Base-by-base conservation (phyloP, 2,888 invertebrate species). In the Protodeltote pygarga region DNA sequence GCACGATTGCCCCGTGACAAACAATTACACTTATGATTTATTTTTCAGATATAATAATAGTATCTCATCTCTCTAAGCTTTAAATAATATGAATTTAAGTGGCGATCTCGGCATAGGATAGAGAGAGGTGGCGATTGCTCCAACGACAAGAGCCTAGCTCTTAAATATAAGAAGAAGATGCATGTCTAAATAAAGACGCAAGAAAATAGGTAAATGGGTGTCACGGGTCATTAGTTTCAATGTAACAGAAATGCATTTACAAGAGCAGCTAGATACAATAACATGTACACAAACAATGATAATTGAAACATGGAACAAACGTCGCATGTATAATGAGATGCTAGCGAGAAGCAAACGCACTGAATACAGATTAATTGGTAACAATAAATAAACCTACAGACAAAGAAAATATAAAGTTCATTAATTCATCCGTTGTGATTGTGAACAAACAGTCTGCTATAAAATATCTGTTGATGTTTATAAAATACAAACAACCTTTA, bases 331-430 rank as follows among this genome's bases (percentile, higher is more conserved):
- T 80, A 87, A 88, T 85, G 77, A 83, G 81, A 67, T 65, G 77
- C 71, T 61, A 68, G 75, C 63, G 64, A 68, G 73, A 75, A 77
- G 63, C 65, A 52, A 53, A 53, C 73, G 77, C 66, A 66, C 73
- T 67, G 90, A 85, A 89, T 90, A 88, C 85, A 77, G 82, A 90
- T 90, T 81, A 85, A 87, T 85, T 79, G 77, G 79, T 79, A 77
- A 78, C 77, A 74, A 81, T 81, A 79, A 75, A 80, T 77, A 77
- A 75, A 76, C 65, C 65, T 53, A 59, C 57, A 77, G 73, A 87
- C 87, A 87, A 86, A 86, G 84, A 82, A 78, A 76, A 77, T 71
- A 74, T 68, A 65, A 45, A 60, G 60, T 63, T 77, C 65, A 75
- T 75, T 76, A 75, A 73, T 68, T 71, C 62, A 68, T 23, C 66